A percentile compares a stretch with the other conserved stretches of the same genome.
These are phyloP conservation scores for Ramphastos sulfuratus DNA, from an alignment of 2,113 vertebrate species.

Conservation along the genomic window DNA sequence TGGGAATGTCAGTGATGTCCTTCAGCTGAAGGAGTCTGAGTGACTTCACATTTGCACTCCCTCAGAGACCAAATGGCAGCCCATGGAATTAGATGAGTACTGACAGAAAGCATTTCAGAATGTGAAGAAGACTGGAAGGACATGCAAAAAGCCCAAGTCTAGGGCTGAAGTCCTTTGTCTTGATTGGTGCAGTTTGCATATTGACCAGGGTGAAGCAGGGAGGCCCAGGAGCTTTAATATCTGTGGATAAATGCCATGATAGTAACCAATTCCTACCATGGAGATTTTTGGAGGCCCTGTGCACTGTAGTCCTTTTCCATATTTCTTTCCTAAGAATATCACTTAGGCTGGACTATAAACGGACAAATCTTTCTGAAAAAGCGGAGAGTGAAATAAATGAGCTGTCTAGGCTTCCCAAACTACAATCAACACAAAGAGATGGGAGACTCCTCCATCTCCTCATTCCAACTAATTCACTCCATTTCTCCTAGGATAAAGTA, in stretches of 20 bases:
- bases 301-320: neutral
- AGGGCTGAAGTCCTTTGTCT: neutral
- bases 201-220: neutral
- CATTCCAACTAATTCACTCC: neutral
- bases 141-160: neutral
- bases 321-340: neutral
- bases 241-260: neutral
- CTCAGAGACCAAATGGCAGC: neutral
- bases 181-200: fast-evolving
- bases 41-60: neutral
- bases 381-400: neutral
- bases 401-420: neutral
- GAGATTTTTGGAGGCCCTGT: neutral
- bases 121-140: neutral
- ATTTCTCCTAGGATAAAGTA: neutral
- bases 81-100: neutral
- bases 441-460: neutral
- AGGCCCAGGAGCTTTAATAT: neutral
- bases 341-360: neutral
- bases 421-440: neutral
- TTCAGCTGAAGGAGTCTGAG: neutral
- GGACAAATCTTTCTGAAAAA: neutral
- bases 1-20: neutral
- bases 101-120: neutral
- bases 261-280: neutral